These are phyloP conservation scores for Naso thynnoides DNA, from an alignment of 2,797 vertebrate genomes.

Conservation along the genomic window DNA sequence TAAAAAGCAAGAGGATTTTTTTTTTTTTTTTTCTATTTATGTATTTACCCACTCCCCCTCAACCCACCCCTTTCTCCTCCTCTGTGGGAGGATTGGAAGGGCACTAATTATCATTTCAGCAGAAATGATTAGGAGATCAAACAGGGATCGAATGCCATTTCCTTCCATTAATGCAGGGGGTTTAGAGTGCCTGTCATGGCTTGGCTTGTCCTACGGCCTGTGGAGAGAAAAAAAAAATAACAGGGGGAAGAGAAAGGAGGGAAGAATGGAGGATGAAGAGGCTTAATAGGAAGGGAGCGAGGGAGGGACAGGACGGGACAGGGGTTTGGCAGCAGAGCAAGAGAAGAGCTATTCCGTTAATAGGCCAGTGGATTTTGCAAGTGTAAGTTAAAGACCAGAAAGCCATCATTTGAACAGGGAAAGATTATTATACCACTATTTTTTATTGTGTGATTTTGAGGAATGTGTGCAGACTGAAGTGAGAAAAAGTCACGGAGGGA, in stretches of 20 bases:
- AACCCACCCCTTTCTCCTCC: slow-evolving; percentile 51
- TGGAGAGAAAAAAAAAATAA: slow-evolving; percentile 66
- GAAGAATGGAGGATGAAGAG: slow-evolving; percentile 82
- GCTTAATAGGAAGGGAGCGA: slow-evolving; percentile 82
- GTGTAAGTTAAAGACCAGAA: slow-evolving; percentile 38
- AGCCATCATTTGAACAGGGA: slow-evolving; percentile 16
- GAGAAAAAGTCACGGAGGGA: background rate
- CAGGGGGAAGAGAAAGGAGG: slow-evolving; percentile 33
- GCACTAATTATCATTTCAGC: slow-evolving; percentile 99
- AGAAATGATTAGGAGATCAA: slow-evolving; percentile 97
- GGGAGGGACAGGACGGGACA: slow-evolving; percentile 84
- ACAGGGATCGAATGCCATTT: slow-evolving; percentile 95
- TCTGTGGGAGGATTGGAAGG: slow-evolving; percentile 85
- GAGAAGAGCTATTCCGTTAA: slow-evolving; percentile 86
- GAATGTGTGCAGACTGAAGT: slow-evolving; percentile 3
- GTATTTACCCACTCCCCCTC: slow-evolving; percentile 54
- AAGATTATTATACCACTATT: slow-evolving; percentile 4
- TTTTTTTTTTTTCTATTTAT: slow-evolving; percentile 74
- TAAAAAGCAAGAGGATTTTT: slow-evolving; percentile 58
- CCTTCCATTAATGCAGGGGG: slow-evolving; percentile 94
- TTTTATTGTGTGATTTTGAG: slow-evolving; percentile 18
- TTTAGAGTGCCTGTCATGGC: slow-evolving; percentile 94
- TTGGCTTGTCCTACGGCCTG: slow-evolving; percentile 89
- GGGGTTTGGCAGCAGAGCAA: slow-evolving; percentile 84
- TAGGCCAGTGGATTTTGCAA: slow-evolving; percentile 45